Conservation (phyloP, 2,113 vertebrate genomes). For the Podarcis raffonei region DNA sequence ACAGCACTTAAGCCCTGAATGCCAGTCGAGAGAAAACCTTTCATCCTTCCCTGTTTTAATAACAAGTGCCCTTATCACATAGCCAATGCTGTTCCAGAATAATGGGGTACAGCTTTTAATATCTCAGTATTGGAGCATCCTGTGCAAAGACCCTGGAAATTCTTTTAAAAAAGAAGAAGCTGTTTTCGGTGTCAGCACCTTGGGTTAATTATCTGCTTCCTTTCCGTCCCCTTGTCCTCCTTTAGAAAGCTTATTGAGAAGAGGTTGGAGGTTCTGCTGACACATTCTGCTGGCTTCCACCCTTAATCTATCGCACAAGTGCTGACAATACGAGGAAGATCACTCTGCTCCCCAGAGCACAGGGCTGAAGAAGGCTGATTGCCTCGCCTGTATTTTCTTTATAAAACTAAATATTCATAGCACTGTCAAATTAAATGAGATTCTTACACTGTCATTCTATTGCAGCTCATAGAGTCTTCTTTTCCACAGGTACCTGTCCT, state of each 20-base stretch:
- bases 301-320: constrained; percentile 25
- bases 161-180: constrained; percentile 47
- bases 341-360: constrained; percentile 47
- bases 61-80: constrained; percentile 50
- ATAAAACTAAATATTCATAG: constrained; percentile 73
- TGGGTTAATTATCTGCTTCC: constrained; percentile 62
- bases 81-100: constrained; percentile 13
- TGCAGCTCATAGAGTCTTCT: constrained; percentile 49
- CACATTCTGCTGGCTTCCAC: constrained; percentile 22
- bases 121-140: constrained; percentile 55
- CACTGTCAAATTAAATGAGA: constrained; percentile 65
- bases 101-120: constrained; percentile 47
- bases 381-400: constrained; percentile 67
- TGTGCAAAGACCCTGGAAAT: constrained; percentile 55
- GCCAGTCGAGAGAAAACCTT: constrained; percentile 1
- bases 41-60: constrained; percentile 41
- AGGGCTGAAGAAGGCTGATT: constrained; percentile 62
- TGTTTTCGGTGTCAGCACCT: constrained; percentile 61
- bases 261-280: constrained; percentile 49
- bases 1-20: not conserved
- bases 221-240: constrained; percentile 14
- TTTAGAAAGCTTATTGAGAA: constrained; percentile 41
- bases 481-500: constrained; percentile 51
- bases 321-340: constrained; percentile 46
- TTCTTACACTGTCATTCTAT: constrained; percentile 66